phyloP scores from a whole-genome alignment of 2,888 invertebrate species.

The Dasysyrphus tricinctus region DNA sequence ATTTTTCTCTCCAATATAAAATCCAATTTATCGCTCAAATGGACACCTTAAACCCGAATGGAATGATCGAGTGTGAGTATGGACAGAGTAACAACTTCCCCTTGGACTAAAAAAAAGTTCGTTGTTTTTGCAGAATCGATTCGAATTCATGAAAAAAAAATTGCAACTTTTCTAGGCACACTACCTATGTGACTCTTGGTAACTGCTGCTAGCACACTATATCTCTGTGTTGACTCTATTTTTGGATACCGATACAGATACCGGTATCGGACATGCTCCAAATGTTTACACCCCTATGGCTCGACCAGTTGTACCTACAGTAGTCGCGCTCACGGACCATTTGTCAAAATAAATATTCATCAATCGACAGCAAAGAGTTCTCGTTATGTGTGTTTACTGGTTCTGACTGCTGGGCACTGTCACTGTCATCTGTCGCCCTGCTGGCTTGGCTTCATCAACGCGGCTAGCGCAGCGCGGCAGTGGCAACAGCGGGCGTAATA shows the following conservation, averaged over 20 bases:
- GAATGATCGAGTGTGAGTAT: constrained; percentile 12
- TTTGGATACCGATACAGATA: constrained; percentile 14
- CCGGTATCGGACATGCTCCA: constrained; percentile 46
- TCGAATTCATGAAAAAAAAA: constrained; percentile 22
- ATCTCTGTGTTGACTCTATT: constrained; percentile 35
- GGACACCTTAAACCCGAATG: constrained; percentile 47
- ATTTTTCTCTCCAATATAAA: constrained; percentile 49
- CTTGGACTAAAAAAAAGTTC: background rate
- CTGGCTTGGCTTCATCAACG: constrained; percentile 13
- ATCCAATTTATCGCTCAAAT: constrained; percentile 69
- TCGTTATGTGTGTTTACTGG: constrained; percentile 13
- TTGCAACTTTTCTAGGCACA: constrained; percentile 9
- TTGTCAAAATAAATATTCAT: constrained; percentile 69
- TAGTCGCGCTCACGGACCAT: constrained; percentile 38
- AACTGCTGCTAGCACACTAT: background rate
- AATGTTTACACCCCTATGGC: constrained; percentile 28
- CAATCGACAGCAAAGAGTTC: constrained; percentile 42
- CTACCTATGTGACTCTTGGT: background rate
- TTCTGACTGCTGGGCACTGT: constrained; percentile 26
- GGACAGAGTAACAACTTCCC: constrained; percentile 24
- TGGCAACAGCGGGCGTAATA: background rate
- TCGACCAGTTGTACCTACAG: background rate
- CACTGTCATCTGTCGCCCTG: constrained; percentile 32
- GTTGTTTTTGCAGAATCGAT: constrained; percentile 14
- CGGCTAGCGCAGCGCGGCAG: background rate